Base-by-base conservation (phyloP, 2,797 vertebrate species). In the Cirrhinus mrigala region DNA sequence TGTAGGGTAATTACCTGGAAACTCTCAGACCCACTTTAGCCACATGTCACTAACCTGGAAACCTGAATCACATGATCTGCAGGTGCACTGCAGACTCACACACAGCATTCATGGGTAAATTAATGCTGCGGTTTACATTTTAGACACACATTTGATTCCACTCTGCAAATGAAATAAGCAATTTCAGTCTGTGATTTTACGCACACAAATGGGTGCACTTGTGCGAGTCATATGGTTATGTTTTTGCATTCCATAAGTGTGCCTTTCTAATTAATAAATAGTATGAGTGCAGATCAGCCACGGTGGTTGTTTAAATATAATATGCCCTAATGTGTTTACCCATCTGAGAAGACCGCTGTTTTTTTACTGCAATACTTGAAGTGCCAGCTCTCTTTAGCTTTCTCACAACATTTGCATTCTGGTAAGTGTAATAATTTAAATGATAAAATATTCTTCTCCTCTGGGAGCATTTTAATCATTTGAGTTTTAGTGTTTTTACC, bases 1-100 rank as follows among this genome's bases (percentile, higher is more conserved):
- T 46, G 27, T 68, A 54, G 81, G 75, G 46, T 76, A 85, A 79
- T 84, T 78, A 56, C 24, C 76, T 81, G 79, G 54, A 81, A 82
- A 84, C 75, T 76, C 33, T 82, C 44, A 33, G 6, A 76, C 6
- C 27, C 37, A 40, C 52, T 81, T 8, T 16, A n/a, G 11, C 60
- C 60, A 79, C 81, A 84, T 50, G 70, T 29, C 54, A 69, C 33
- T 86, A 74, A 50, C 85, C 64, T 71, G 33, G 64, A 81, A 85
- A 56, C 60, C 20, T 71, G 66, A 64, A 27, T 33, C 79, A 83
- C 68, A 68, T 76, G 54, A 9, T 50, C 62, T 27, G 56, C 37
- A 29, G 80, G 70, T 77, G 64, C 79, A 73, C 46, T 46, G 56
- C 56, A 80, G 18, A 62, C 40, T 58, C 33, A 71, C 60, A 60